Evolutionary conservation across 1,140 invertebrate genomes (phyloP).

Genomic region (Colletes gigas): DNA sequence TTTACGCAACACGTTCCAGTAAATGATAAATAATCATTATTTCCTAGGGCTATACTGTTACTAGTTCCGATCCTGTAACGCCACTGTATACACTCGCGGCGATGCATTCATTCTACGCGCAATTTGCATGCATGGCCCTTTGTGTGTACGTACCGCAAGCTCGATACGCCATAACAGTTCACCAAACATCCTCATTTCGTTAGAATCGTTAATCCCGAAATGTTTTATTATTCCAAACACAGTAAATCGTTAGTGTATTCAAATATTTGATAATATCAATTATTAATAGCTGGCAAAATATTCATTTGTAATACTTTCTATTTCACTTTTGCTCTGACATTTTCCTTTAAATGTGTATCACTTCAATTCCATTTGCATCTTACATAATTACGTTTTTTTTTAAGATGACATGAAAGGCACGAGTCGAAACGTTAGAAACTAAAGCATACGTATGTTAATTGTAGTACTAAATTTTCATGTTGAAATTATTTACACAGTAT

Average conservation of each 20-base stretch:
- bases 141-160: slow-evolving; percentile 13
- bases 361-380: no score
- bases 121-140: slow-evolving; percentile 40
- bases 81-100: neutral
- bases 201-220: neutral
- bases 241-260: neutral
- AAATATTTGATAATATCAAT: neutral
- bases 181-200: slow-evolving; percentile 21
- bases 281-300: neutral
- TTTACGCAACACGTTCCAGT: neutral
- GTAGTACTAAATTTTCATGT: no score
- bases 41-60: neutral
- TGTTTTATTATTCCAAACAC: neutral
- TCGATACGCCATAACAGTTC: slow-evolving; percentile 23
- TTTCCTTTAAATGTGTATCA: no score
- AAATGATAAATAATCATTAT: slow-evolving; percentile 31
- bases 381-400: no score
- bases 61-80: slow-evolving; percentile 24
- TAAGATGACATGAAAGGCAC: no score
- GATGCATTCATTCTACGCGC: slow-evolving; percentile 36
- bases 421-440: no score
- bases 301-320: no score
- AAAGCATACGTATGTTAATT: no score
- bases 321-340: no score
- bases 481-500: no score